phyloP scores from a whole-genome alignment of 1,140 invertebrate genomes.

The Glomeris maerens region DNA sequence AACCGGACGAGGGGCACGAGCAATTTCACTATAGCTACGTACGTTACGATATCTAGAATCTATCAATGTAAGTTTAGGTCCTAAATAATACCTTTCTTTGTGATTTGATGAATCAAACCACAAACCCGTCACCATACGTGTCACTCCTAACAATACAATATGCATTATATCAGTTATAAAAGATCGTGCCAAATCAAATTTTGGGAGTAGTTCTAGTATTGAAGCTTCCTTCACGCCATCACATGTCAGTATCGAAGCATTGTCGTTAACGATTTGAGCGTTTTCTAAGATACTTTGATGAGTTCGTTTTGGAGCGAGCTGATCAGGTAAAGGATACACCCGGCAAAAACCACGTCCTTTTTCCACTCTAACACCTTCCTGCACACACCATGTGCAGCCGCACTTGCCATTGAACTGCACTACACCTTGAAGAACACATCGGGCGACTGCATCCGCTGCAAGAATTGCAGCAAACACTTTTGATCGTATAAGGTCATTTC shows the following conservation, averaged over 20 bases:
- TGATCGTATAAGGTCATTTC: background rate
- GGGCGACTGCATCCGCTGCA: constrained; percentile 18
- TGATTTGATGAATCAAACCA: constrained; percentile 20
- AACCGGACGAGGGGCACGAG: constrained; percentile 20
- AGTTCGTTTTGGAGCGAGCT: constrained; percentile 9
- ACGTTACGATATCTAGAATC: constrained; percentile 17
- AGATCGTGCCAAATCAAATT: constrained; percentile 20
- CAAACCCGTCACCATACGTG: constrained; percentile 16
- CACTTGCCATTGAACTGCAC: constrained; percentile 21
- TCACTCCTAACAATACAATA: constrained; percentile 19
- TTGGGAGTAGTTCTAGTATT: constrained; percentile 17
- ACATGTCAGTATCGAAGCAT: constrained; percentile 4
- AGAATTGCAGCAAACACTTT: background rate
- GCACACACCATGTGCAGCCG: constrained; percentile 22
- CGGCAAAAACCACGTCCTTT: constrained; percentile 15
- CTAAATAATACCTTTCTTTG: constrained; percentile 19
- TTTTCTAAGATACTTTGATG: constrained; percentile 17
- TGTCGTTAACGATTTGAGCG: constrained; percentile 15
- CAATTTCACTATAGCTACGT: constrained; percentile 19
- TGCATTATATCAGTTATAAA: constrained; percentile 26
- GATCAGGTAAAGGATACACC: constrained; percentile 16
- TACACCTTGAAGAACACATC: constrained; percentile 15
- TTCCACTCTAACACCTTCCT: constrained; percentile 18
- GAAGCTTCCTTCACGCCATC: constrained; percentile 13
- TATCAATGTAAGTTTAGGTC: constrained; percentile 11